These are phyloP conservation scores for Chaetops frenatus DNA, from an alignment of 2,113 vertebrate genomes.

Conservation along the genomic window DNA sequence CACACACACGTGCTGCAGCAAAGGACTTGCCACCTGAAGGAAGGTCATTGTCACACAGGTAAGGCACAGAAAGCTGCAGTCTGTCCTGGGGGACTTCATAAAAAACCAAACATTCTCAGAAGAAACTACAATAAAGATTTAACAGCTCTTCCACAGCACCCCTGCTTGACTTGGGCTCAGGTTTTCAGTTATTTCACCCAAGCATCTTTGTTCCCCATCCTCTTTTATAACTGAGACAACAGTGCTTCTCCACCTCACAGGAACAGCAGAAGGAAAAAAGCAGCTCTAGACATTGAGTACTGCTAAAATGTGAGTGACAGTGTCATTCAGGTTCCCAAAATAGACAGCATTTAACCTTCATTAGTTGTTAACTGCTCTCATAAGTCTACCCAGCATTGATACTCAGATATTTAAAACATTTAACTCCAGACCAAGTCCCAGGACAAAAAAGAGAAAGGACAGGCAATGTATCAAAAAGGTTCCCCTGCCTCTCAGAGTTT, in stretches of 20 bases:
- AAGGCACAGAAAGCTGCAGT: background rate
- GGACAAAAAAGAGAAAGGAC: background rate
- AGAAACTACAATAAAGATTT: background rate
- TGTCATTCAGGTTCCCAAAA: slow-evolving; percentile 16
- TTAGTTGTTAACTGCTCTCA: slow-evolving; percentile 23
- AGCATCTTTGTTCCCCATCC: rapidly evolving
- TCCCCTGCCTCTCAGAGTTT: background rate
- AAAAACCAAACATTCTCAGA: background rate
- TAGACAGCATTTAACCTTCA: slow-evolving; percentile 35
- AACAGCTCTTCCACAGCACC: background rate
- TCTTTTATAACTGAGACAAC: background rate
- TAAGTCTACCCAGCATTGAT: background rate
- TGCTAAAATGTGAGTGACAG: background rate
- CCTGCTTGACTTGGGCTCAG: background rate
- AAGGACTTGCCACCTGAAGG: background rate
- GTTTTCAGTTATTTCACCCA: background rate
- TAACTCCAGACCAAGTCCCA: background rate
- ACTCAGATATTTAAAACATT: slow-evolving; percentile 16
- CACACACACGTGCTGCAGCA: background rate
- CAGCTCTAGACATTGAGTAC: background rate
- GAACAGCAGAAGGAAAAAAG: background rate
- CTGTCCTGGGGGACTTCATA: background rate
- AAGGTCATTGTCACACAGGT: background rate
- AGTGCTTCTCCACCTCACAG: background rate
- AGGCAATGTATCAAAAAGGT: background rate